Conservation (phyloP, 2,888 invertebrate species). For the Tenthredo distinguenda region DNA sequence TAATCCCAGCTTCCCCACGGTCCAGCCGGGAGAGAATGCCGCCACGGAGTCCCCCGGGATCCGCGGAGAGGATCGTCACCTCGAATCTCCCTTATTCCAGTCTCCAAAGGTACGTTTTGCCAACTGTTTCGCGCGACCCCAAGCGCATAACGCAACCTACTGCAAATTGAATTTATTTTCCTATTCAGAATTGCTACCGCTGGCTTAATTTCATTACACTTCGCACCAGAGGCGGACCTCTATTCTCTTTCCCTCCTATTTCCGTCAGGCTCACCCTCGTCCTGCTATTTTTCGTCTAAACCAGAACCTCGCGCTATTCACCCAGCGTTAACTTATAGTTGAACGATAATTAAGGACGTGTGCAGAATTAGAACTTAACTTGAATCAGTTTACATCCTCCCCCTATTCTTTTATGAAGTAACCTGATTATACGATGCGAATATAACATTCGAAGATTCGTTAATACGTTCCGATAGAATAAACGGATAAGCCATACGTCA, state of each 20-base stretch:
- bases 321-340: slow-evolving; percentile 4
- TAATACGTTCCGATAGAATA: background rate
- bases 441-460: background rate
- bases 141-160: slow-evolving; percentile 39
- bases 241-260: background rate
- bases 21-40: slow-evolving; percentile 71
- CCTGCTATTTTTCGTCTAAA: slow-evolving; percentile 2
- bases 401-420: background rate
- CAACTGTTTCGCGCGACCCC: background rate
- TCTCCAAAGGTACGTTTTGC: slow-evolving; percentile 71
- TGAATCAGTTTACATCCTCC: background rate
- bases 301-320: slow-evolving; percentile 5
- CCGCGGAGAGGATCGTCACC: slow-evolving; percentile 73
- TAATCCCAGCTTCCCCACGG: slow-evolving; percentile 73
- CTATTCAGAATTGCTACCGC: slow-evolving; percentile 49
- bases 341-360: slow-evolving; percentile 21
- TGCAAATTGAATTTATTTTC: slow-evolving; percentile 46
- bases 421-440: background rate
- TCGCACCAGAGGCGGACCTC: background rate
- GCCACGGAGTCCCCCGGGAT: slow-evolving; percentile 73
- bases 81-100: slow-evolving; percentile 74
- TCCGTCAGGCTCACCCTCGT: background rate
- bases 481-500: background rate
- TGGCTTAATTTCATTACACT: slow-evolving; percentile 53
- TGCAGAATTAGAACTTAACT: background rate